phyloP scores from a whole-genome alignment of 2,888 invertebrate genomes.

The Andrena camellia region DNA sequence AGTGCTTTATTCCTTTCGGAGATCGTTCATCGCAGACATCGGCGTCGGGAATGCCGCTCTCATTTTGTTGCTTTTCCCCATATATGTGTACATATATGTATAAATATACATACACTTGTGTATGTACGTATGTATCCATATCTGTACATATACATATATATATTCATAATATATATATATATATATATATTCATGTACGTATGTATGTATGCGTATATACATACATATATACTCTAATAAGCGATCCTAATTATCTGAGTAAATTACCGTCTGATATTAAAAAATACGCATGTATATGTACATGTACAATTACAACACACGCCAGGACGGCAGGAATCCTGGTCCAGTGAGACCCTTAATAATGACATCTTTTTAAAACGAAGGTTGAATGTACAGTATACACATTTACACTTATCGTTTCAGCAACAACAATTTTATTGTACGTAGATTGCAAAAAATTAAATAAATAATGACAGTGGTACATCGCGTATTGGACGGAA shows the following conservation, averaged over 20 bases:
- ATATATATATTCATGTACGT: constrained; percentile 50
- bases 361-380: constrained; percentile 71
- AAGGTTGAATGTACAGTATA: constrained; percentile 76
- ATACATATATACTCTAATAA: constrained; percentile 73
- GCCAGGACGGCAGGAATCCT: constrained; percentile 77
- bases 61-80: constrained; percentile 65
- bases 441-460: constrained; percentile 81
- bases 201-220: constrained; percentile 62
- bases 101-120: constrained; percentile 57
- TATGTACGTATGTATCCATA: constrained; percentile 41
- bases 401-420: constrained; percentile 77
- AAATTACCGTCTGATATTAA: constrained; percentile 76
- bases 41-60: constrained; percentile 75
- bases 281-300: constrained; percentile 77
- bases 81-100: constrained; percentile 55
- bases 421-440: constrained; percentile 83
- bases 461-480: constrained; percentile 81
- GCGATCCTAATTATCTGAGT: constrained; percentile 75
- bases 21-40: constrained; percentile 76
- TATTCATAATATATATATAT: constrained; percentile 26
- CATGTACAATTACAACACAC: constrained; percentile 77
- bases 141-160: constrained; percentile 29
- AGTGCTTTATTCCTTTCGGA: constrained; percentile 76
- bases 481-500: constrained; percentile 84
- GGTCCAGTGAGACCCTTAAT: constrained; percentile 76